Evolutionary conservation across 2,797 vertebrate genomes (phyloP), one percentile per base, ranked within the genome.

Genomic region (Cetoscarus ocellatus): DNA sequence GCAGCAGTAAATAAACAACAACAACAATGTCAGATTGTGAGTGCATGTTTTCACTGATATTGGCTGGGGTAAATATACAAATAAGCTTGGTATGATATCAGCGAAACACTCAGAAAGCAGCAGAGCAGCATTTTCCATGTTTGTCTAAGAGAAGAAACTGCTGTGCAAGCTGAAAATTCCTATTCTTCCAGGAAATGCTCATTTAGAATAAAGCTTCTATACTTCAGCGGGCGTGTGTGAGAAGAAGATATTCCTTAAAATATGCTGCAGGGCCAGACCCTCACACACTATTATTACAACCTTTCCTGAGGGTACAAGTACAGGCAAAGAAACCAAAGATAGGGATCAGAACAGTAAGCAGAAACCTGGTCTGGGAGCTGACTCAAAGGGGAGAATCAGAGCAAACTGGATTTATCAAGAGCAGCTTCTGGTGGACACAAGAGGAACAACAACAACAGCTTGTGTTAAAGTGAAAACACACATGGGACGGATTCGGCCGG

Each of bases 401-500:
- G 1, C 6, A 7, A 34, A 47, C 27, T 49, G 35, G 4, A 64
- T 39, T 12, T 45, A 44, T 60, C 63, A 77, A 77, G 70, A 75
- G 70, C 67, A 42, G 7, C 68, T 38, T 74, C 83, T 77, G 76
- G 70, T 75, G 83, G 76, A 58, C 4, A 1, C 3, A 61, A 47
- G 38, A 27, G 49, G 12, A 79, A 80, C 27, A 34, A 67, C 75
- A 69, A 76, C 34, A 52, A 60, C 54, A 64, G 53, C n/a, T 36
- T 19, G 14, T 17, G 8, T 0, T 18, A 8, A 14, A n/a, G 13
- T 55, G 8, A 43, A 47, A 48, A 39, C 45, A 27, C 5, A 34
- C 15, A 14, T 40, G 14, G 55, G 52, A 18, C 13, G 44, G 0
- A 70, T 44, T 63, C 38, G 6, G 36, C 7, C 1, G 38, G 9